These are phyloP conservation scores for Drosophila ohnishii DNA, from an alignment of 1,140 invertebrate genomes.

Conservation along the genomic window DNA sequence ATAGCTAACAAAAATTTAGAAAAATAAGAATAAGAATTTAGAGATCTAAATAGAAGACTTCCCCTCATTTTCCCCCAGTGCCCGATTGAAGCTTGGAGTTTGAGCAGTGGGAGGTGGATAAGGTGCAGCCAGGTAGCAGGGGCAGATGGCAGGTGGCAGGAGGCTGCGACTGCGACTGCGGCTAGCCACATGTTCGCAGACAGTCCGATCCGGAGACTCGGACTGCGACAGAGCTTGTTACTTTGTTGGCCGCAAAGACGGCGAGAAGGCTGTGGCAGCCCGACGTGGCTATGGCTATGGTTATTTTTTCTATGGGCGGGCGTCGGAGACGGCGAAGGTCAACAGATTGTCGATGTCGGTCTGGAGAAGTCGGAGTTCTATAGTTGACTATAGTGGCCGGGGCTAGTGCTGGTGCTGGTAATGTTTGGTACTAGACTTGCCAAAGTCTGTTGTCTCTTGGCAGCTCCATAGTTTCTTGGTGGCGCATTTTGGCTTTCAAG, in stretches of 20 bases:
- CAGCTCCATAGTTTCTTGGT: slow-evolving; percentile 16
- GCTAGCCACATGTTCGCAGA: slow-evolving; percentile 42
- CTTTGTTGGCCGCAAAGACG: slow-evolving; percentile 52
- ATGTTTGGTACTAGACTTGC: slow-evolving; percentile 19
- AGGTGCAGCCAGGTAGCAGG: slow-evolving; percentile 16
- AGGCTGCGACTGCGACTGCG: slow-evolving; percentile 32
- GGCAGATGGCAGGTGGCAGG: slow-evolving; percentile 17
- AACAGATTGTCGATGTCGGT: slow-evolving; percentile 74
- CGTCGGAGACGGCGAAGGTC: slow-evolving; percentile 77
- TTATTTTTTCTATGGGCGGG: slow-evolving; percentile 69
- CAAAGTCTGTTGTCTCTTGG: slow-evolving; percentile 21
- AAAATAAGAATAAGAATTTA: not conserved
- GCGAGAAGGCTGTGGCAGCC: slow-evolving; percentile 25
- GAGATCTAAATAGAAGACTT: not conserved
- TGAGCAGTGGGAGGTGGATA: slow-evolving; percentile 6
- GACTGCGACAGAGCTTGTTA: slow-evolving; percentile 43
- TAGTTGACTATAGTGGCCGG: slow-evolving; percentile 7
- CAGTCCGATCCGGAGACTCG: slow-evolving; percentile 32
- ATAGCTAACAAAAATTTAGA: not conserved
- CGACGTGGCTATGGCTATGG: slow-evolving; percentile 19
- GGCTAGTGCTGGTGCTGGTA: slow-evolving; percentile 9
- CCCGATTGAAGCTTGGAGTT: slow-evolving; percentile 14
- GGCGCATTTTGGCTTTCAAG: slow-evolving; percentile 33
- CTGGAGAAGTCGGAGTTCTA: slow-evolving; percentile 30
- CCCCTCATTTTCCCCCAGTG: not conserved